phyloP scores from a whole-genome alignment of 2,113 vertebrate genomes.

The Apus apus region DNA sequence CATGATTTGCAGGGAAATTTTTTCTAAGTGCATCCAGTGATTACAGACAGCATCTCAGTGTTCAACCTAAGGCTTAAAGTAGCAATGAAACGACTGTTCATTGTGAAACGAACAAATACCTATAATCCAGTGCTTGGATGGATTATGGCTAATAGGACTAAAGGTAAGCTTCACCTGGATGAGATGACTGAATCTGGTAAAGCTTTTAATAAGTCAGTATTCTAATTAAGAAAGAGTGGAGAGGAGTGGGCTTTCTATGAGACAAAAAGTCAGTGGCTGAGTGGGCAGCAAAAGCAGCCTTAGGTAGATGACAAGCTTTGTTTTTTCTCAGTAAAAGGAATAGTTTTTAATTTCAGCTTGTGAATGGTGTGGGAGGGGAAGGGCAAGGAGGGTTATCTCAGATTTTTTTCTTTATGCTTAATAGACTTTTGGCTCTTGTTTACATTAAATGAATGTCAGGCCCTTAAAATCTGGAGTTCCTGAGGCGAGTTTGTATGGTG shows the following conservation, averaged over 20 bases:
- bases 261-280: slow-evolving; percentile 15
- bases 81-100: slow-evolving; percentile 54
- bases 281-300: neutral
- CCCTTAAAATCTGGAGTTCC: slow-evolving; percentile 22
- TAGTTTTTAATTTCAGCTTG: neutral
- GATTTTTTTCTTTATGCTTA: slow-evolving; percentile 9
- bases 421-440: slow-evolving; percentile 14
- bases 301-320: neutral
- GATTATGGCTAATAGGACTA: slow-evolving; percentile 56
- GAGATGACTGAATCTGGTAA: slow-evolving; percentile 26
- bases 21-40: slow-evolving; percentile 53
- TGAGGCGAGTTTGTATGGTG: slow-evolving; percentile 13
- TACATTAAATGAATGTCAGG: neutral
- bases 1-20: slow-evolving; percentile 74
- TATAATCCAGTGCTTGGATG: slow-evolving; percentile 39
- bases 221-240: neutral
- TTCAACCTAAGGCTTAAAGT: slow-evolving; percentile 26
- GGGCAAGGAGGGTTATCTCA: neutral
- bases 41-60: slow-evolving; percentile 49
- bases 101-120: slow-evolving; percentile 65
- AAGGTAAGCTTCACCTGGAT: slow-evolving; percentile 53
- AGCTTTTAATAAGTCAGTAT: slow-evolving; percentile 73
- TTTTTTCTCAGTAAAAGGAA: slow-evolving; percentile 22
- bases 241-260: neutral
- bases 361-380: slow-evolving; percentile 12